These are phyloP conservation scores for Nomada goodeniana DNA, from an alignment of 2,888 invertebrate genomes.

Conservation along the genomic window DNA sequence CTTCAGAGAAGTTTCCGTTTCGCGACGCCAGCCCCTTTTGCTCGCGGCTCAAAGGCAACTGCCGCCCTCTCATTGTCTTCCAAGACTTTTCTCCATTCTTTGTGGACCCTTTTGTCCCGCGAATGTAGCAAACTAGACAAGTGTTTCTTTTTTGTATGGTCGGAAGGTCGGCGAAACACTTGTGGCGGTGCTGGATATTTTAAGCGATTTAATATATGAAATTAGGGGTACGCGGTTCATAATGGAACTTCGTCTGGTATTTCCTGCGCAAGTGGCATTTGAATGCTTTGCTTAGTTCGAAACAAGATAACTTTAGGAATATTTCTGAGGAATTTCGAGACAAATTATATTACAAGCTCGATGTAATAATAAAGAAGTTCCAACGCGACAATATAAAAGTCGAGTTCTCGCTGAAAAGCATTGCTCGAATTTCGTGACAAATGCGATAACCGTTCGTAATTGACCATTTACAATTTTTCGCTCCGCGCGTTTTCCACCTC, in stretches of 20 bases:
- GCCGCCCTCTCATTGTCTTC: slow-evolving; percentile 19
- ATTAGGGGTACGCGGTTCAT: background rate
- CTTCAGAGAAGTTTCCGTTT: slow-evolving; percentile 1
- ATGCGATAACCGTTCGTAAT: no score
- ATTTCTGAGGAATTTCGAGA: no score
- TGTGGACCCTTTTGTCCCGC: background rate
- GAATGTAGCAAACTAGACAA: slow-evolving; percentile 3
- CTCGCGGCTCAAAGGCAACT: slow-evolving; percentile 22
- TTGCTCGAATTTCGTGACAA: no score
- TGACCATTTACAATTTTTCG: no score
- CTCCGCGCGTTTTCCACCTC: no score
- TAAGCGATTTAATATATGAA: background rate
- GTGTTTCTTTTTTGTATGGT: background rate
- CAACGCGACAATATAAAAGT: no score
- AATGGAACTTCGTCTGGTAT: background rate
- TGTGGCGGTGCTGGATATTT: background rate
- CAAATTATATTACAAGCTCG: no score
- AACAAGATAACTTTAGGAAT: no score
- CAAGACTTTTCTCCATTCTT: slow-evolving; percentile 8
- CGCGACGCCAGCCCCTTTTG: background rate
- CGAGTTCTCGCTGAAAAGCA: no score
- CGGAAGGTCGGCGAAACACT: background rate
- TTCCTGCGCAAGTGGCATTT: no score
- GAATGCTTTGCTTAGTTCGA: no score
- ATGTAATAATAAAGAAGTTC: no score